These are phyloP conservation scores for Ichneumon xanthorius DNA, from an alignment of 2,888 invertebrate genomes.

Conservation along the genomic window DNA sequence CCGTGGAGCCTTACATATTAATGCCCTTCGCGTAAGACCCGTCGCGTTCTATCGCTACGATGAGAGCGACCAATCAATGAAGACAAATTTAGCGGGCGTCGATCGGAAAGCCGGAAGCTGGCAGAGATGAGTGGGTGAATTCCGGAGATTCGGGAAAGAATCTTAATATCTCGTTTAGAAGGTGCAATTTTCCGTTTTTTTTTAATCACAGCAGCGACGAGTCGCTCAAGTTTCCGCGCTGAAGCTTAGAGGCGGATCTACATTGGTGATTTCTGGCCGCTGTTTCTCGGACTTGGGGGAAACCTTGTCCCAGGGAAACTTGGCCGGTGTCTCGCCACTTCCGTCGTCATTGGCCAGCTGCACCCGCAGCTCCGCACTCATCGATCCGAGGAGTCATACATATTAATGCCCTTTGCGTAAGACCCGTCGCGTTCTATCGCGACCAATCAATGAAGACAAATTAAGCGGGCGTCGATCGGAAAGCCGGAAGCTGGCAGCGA, in stretches of 20 bases:
- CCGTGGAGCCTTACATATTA: constrained; percentile 34
- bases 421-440: not conserved
- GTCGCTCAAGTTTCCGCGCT: constrained; percentile 55
- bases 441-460: not conserved
- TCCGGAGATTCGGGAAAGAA: not conserved
- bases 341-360: not conserved
- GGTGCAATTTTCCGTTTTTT: too few relatives aligned
- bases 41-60: not conserved
- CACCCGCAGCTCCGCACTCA: constrained; percentile 23
- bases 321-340: constrained; percentile 6
- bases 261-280: constrained; percentile 71
- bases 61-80: not conserved
- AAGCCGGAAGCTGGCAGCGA: not conserved
- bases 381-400: constrained; percentile 36
- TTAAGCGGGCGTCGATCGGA: not conserved
- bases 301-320: constrained; percentile 61
- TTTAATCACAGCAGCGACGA: constrained; percentile 26
- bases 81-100: not conserved
- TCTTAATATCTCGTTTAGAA: too few relatives aligned
- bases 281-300: constrained; percentile 1
- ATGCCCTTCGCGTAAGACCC: not conserved
- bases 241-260: constrained; percentile 69
- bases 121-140: not conserved
- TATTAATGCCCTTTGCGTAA: constrained; percentile 24
- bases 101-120: not conserved